Conservation (phyloP, 1,140 invertebrate species). For the Lethocerus indicus region DNA sequence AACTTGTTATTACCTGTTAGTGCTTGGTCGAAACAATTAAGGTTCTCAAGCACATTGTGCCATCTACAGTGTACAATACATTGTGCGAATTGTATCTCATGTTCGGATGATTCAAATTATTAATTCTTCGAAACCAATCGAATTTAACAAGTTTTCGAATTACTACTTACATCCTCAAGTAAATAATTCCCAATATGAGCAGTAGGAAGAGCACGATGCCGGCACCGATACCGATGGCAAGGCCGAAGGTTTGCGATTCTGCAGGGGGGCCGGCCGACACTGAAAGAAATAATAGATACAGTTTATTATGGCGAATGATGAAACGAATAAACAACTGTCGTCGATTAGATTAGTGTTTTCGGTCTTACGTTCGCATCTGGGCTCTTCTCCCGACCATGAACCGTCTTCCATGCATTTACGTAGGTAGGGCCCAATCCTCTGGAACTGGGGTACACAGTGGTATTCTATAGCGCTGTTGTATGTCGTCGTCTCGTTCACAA, state of each 20-base stretch:
- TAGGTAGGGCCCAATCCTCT: slow-evolving; percentile 61
- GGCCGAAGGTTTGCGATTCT: slow-evolving; percentile 48
- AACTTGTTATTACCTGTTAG: no score
- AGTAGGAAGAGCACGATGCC: slow-evolving; percentile 58
- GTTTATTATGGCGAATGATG: neutral
- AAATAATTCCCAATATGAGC: slow-evolving; percentile 54
- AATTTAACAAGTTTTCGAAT: no score
- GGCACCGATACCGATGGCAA: slow-evolving; percentile 61
- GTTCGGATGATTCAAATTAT: no score
- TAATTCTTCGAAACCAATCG: no score
- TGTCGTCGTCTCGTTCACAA: slow-evolving; percentile 63
- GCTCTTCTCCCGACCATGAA: slow-evolving; percentile 67
- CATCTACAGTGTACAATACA: no score
- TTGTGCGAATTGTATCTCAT: no score
- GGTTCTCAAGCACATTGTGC: no score
- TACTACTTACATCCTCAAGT: slow-evolving; percentile 51
- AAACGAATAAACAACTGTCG: neutral
- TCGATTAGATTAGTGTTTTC: neutral
- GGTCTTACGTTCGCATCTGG: slow-evolving; percentile 43
- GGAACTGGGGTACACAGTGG: slow-evolving; percentile 70
- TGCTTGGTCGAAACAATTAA: no score
- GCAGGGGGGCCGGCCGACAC: slow-evolving; percentile 39
- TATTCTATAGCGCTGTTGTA: slow-evolving; percentile 73
- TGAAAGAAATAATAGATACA: slow-evolving; percentile 19
- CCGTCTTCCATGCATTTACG: slow-evolving; percentile 68